Base-by-base conservation (phyloP, 2,888 invertebrate genomes). In the Synergus umbraculus region DNA sequence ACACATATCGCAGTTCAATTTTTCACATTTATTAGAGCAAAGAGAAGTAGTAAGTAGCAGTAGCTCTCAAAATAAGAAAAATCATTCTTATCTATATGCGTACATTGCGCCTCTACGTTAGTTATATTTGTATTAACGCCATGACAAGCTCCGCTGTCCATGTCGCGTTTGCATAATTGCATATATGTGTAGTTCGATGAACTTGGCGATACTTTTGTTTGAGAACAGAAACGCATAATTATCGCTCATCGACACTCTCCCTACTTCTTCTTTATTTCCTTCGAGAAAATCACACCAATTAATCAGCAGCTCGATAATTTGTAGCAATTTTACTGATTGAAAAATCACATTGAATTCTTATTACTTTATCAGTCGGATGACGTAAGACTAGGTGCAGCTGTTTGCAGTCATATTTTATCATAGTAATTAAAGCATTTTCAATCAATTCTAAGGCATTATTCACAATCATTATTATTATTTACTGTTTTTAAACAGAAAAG, bases 121-220 rank as follows among this genome's bases (percentile, higher is more conserved):
- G 63, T 66, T 66, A 66, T 66, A 43, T 43, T 18, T 18, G 5
- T 37, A 58, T 66, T 63, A 66, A 43, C 66, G 66, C 37, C 54
- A 54, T 58, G 41, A 37, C 49, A 73, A 54, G 54, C 49, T 73
- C 18, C 66, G 73, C 54, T 73, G 73, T 73, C 49, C 41, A 29
- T 63, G 63, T 63, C 63, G 29, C 7, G 63, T 29, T 29, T 63
- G 54, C 73, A 73, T 54, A 58, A 58, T 69, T 69, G 54, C 73
- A 58, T 54, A 58, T 54, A 54, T 54, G 73, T 54, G 73, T 73
- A 73, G 73, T 73, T 73, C 73, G 73, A 73, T 73, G 73, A 73
- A 73, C 73, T 73, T 73, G 54, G 18, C 54, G 73, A 73, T 73
- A 73, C 54, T 54, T 73, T 73, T 58, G 54, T 73, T 73, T 49